Percentiles rank a stretch among this genome's conserved stretches.
These are phyloP conservation scores for Heterocephalus glaber DNA, from an alignment of 2,113 vertebrate species.

Conservation along the genomic window DNA sequence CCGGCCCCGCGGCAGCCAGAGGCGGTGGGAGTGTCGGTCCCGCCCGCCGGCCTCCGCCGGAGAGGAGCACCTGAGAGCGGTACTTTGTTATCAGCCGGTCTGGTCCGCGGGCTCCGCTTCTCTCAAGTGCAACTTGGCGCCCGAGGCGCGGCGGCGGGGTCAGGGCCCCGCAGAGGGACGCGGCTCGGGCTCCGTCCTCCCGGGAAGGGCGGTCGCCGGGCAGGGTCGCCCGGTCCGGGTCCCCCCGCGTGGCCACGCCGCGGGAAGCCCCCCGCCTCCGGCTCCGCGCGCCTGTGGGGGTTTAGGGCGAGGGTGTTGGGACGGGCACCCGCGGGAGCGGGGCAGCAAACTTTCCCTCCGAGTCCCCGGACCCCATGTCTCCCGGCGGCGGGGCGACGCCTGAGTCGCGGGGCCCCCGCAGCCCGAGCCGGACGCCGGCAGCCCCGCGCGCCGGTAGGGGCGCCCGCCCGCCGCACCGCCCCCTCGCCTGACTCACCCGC, in stretches of 20 bases:
- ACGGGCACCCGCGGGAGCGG: neutral
- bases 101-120: neutral
- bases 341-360: conserved; percentile 70
- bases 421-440: neutral
- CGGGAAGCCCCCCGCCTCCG: neutral
- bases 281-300: neutral
- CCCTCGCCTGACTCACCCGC: conserved; percentile 71
- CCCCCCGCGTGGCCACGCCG: neutral
- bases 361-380: conserved; percentile 53
- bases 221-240: neutral
- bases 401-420: neutral
- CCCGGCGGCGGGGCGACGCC: neutral
- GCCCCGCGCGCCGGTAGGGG: neutral
- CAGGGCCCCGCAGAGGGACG: neutral
- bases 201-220: neutral
- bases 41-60: neutral
- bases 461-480: conserved; percentile 53
- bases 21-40: conserved; percentile 66
- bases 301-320: neutral
- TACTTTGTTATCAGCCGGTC: neutral
- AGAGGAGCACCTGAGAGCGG: neutral
- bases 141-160: fast-evolving
- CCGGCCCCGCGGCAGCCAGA: neutral
- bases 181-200: too few species aligned
- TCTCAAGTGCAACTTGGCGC: conserved; percentile 63